A percentile compares a stretch with the other conserved stretches of the same genome.
Evolutionary conservation across 1,140 invertebrate species (phyloP).

Genomic region (Cyclina sinensis): DNA sequence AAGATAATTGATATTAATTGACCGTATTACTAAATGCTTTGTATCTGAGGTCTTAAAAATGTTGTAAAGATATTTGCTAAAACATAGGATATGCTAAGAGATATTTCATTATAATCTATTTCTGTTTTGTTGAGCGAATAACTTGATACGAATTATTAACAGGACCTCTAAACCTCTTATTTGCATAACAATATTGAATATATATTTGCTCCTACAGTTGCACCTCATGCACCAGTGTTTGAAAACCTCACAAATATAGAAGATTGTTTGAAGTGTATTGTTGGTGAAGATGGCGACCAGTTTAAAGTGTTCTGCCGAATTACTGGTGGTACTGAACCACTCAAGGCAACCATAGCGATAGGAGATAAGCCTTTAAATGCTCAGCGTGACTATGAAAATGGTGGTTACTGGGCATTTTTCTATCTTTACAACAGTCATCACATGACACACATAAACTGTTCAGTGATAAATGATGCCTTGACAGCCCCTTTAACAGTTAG

Average conservation of each 20-base stretch:
- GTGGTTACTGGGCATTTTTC: background rate
- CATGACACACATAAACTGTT: background rate
- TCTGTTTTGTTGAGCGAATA: no score
- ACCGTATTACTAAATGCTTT: no score
- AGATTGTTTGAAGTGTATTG: background rate
- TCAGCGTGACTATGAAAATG: no score
- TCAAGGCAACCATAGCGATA: background rate
- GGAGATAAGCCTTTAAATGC: background rate
- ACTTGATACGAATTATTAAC: no score
- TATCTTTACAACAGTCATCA: background rate
- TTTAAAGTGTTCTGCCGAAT: background rate
- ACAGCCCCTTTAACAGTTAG: background rate
- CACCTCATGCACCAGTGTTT: background rate
- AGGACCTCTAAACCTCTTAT: no score
- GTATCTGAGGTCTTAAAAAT: no score
- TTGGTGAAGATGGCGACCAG: background rate
- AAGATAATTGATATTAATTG: no score
- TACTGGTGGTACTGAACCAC: background rate
- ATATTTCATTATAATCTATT: no score
- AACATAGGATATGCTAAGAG: no score
- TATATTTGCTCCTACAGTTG: background rate
- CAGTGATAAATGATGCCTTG: background rate
- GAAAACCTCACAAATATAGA: background rate
- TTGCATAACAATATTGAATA: no score
- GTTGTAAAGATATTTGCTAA: no score